Conservation (phyloP, 2,113 vertebrate genomes). For the Bubo bubo region DNA sequence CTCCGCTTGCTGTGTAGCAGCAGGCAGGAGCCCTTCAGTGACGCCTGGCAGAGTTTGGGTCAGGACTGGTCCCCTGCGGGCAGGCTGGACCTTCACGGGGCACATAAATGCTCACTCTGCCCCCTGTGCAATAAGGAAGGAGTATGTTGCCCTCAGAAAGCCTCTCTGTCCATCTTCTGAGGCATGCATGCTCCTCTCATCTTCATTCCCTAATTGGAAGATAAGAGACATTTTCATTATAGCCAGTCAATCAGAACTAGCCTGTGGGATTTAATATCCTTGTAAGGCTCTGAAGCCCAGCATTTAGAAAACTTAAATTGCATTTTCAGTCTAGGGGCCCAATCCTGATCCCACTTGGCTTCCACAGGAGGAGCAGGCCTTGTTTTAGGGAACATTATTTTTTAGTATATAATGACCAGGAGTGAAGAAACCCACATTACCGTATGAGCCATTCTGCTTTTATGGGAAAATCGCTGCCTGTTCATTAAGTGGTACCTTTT, state of each 20-base stretch:
- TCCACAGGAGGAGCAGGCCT: neutral
- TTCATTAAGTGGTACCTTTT: neutral
- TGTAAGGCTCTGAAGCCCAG: neutral
- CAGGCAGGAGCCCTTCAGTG: neutral
- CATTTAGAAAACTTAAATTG: neutral
- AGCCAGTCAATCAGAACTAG: neutral
- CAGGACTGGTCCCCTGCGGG: fast-evolving
- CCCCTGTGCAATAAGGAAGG: neutral
- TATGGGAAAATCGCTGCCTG: neutral
- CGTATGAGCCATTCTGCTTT: neutral
- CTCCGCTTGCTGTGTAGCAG: neutral
- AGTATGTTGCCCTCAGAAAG: no score
- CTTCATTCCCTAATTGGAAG: neutral
- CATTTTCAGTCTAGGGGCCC: neutral
- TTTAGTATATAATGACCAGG: neutral
- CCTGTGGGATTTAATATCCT: neutral
- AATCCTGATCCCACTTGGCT: neutral
- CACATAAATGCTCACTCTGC: fast-evolving
- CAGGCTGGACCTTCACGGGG: neutral
- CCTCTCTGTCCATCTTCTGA: neutral
- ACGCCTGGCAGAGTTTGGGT: neutral
- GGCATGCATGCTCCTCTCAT: neutral
- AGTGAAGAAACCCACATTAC: neutral
- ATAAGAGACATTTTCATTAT: neutral
- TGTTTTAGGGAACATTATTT: neutral